Evolutionary conservation across 2,113 vertebrate species (phyloP), one percentile per base, ranked within the genome.

Genomic region (Rana temporaria): DNA sequence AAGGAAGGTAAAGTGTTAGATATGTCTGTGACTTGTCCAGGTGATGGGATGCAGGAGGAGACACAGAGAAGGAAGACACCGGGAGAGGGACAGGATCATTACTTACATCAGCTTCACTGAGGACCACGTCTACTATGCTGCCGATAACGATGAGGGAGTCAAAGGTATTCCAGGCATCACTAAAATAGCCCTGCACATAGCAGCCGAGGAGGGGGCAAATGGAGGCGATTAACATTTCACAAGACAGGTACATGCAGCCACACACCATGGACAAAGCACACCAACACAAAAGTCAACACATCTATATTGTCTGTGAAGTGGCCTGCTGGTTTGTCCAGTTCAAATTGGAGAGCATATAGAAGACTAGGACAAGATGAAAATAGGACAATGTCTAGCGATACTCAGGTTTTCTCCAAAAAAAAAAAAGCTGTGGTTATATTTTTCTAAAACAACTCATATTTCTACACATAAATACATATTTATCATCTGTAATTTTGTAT

Each of bases 61-160:
- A 88, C 87, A 85, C 87, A 88, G 81, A 71, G 81, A 30, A 38
- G 71, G 71, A 19, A 22, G 30, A 24, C 60, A 63, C 9, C 84
- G 77, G 82, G 79, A 85, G 88, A 86, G 84, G 88, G 87, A 95
- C 96, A 80, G 85, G 88, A 86, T 84, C 87, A 87, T 95, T 97
- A 99, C 97, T 99, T 95, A 98, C 97, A 93, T 98, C 96, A 30
- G 97, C 95, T 95, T 99, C 96, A 95, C 96, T 97, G 91, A 99
- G 98, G 90, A 97, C 96, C 94, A 99, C 97, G 95, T 98, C 97
- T 93, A 99, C 95, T 95, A 99, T 97, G 95, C 98, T 99, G 94
- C 98, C 98, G 92, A 98, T 97, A 94, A 99, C 98, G 96, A 99
- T 97, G 95, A 99, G 93, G 90, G 96, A 98, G 90, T 99, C 98